Evolutionary conservation across 92 coral and sea anemone species (phyloP).

Genomic region (Epizoanthus rinbou): DNA sequence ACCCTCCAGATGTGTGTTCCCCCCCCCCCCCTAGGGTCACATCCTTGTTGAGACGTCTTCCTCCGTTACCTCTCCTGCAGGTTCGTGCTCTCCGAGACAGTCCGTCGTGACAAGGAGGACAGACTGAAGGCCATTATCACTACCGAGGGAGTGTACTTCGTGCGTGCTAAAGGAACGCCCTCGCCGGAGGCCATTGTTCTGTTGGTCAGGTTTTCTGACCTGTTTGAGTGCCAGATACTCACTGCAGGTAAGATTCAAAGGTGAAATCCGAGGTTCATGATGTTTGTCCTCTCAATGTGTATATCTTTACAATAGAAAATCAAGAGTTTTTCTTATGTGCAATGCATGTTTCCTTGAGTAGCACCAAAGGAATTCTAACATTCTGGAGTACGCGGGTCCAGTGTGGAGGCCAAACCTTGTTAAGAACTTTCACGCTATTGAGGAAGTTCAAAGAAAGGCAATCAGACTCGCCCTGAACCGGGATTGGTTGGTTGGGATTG

Average conservation of each 20-base stretch:
- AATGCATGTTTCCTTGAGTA: too few relatives aligned
- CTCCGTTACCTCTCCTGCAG: conserved; percentile 41
- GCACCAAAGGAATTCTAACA: neutral
- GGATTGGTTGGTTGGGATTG: too few relatives aligned
- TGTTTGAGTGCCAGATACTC: conserved; percentile 90
- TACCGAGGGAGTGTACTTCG: conserved; percentile 95
- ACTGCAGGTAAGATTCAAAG: conserved; percentile 65
- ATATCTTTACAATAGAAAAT: neutral
- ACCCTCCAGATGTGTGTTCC: too few relatives aligned
- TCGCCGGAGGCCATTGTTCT: conserved; percentile 96
- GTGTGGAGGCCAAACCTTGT: too few relatives aligned
- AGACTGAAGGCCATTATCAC: conserved; percentile 91
- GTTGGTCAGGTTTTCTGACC: conserved; percentile 84
- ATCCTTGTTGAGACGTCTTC: neutral
- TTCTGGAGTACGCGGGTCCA: too few relatives aligned
- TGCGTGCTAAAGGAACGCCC: conserved; percentile 93
- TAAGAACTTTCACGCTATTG: too few relatives aligned
- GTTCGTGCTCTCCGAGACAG: conserved; percentile 93
- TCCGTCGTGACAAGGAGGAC: conserved; percentile 93
- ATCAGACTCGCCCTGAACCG: too few relatives aligned
- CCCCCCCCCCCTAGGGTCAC: neutral
- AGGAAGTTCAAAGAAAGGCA: too few relatives aligned
- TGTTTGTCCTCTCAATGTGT: neutral
- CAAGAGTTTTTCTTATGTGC: too few relatives aligned
- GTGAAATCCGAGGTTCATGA: neutral